Evolutionary conservation across 2,888 invertebrate species (phyloP), one percentile per base, ranked within the genome.

Genomic region (Acanthosepion pharaonis): DNA sequence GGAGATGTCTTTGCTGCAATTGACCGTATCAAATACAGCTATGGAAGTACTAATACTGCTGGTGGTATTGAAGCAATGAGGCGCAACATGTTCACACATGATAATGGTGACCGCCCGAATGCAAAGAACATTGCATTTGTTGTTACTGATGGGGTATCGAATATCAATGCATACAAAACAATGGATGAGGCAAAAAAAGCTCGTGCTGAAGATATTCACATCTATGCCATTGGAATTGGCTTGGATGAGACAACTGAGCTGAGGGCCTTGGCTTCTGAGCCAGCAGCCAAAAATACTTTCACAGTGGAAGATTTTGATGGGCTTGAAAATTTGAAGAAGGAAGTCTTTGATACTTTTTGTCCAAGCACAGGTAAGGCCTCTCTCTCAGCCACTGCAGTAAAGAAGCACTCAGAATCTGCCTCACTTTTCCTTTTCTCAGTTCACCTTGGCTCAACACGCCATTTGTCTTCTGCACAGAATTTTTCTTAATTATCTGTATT

Each of bases 61-160:
- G 96, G 96, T 91, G 97, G 96, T 91, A 94, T 97, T 11, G 95
- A 96, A 33, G 95, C 95, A 28, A 96, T 96, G 96, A 95, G 96
- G 59, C 94, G 95, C 42, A 95, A 96, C 55, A 96, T 97, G 96
- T 97, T 96, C 95, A 96, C 95, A 9, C 91, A 93, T 28, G 95
- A 94, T 42, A 96, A 96, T 94, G 97, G 97, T 23, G 97, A 97
- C 94, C 95, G 97, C 91, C 94, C 95, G 0, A 95, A 95, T 93
- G 96, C 96, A 3, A 95, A 95, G 25, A 96, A 97, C 95, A 95
- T 97, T 94, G 96, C 96, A n/a, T 96, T 97, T 53, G 95, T 97
- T 92, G 95, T 97, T 48, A 97, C 97, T 33, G 97, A 97, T 95
- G 97, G 97, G 25, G 96, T 96, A 25, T 97, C 97, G 23, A 97